Base-by-base conservation (phyloP, 2,113 vertebrate species). In the Alligator mississippiensis region DNA sequence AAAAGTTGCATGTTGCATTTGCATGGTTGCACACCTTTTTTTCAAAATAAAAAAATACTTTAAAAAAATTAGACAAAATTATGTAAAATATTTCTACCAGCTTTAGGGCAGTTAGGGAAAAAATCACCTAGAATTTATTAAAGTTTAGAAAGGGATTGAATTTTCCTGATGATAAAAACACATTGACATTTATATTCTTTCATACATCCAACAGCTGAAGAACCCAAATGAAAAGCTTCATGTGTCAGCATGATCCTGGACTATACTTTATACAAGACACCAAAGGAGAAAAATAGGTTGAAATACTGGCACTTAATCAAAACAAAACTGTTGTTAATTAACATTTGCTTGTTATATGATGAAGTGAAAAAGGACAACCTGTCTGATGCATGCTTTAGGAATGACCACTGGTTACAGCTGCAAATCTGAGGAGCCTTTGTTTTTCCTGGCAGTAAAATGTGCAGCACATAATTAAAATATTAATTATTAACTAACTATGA, bases 61-160 rank as follows among this genome's bases (percentile, higher is more conserved):
- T 77, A 82, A 80, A 89, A 93, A 83, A 90, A 64, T 80, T 85
- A 79, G 57, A 18, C 12, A 76, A 92, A 86, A 87, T 82, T 28
- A 85, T 15, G n/a, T 84, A 70, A 88, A 92, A 19, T 70, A 5
- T 11, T 79, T 93, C 61, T 84, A 82, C 58, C 2, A 1, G 9
- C 28, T 90, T 58, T 77, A 47, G 22, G 54, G 6, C n/a, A 38
- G 11, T 19, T 12, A 3, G 80, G 30, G 83, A 3, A 11, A 87
- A 72, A 77, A 27, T 72, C 78, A 78, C 70, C 16, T 87, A 84
- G 90, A 84, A 60, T 34, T 9, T n/a, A 14, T 28, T 9, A 47
- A 47, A 47, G 47, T 47, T 47, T 47, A 47, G 47, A 47, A 47
- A 47, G 47, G 47, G 47, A 47, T 9, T 47, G 47, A 47, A 47